Conservation (phyloP, 1,140 invertebrate genomes). For the Pseudomyrmex gracilis region DNA sequence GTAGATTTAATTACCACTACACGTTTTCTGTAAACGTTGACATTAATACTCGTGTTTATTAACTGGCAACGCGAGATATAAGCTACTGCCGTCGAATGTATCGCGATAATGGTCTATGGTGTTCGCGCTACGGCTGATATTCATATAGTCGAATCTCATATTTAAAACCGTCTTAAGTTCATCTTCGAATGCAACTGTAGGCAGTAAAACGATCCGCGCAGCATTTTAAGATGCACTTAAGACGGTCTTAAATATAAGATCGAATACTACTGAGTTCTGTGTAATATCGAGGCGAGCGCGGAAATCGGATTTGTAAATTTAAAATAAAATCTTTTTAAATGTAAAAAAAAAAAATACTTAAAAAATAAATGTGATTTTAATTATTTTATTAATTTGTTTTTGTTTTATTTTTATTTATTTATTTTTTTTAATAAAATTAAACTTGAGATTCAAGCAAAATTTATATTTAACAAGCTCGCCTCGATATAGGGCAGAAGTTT, state of each 20-base stretch:
- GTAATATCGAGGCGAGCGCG: too few relatives aligned
- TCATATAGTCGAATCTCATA: not conserved
- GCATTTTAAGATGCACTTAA: too few relatives aligned
- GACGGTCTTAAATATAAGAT: too few relatives aligned
- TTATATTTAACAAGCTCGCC: not conserved
- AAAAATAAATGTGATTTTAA: too few relatives aligned
- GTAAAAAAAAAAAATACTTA: too few relatives aligned
- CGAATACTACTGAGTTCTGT: too few relatives aligned
- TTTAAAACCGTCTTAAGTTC: too few relatives aligned
- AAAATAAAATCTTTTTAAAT: too few relatives aligned
- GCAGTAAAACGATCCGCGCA: too few relatives aligned
- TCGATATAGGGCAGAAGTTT: not conserved
- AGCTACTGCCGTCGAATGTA: slow-evolving; percentile 5
- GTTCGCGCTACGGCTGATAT: not conserved
- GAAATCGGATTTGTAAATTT: too few relatives aligned
- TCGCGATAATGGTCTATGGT: slow-evolving; percentile 6
- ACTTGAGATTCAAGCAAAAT: not conserved
- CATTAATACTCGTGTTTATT: slow-evolving; percentile 27
- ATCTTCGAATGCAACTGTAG: too few relatives aligned
- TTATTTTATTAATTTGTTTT: too few relatives aligned
- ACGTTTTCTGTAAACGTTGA: slow-evolving; percentile 17
- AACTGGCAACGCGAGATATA: slow-evolving; percentile 21
- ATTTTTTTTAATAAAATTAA: not conserved
- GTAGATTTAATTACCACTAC: slow-evolving; percentile 49
- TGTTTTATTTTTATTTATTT: not conserved